These are phyloP conservation scores for Andrena bicolor DNA, from an alignment of 2,888 invertebrate species.

Conservation along the genomic window DNA sequence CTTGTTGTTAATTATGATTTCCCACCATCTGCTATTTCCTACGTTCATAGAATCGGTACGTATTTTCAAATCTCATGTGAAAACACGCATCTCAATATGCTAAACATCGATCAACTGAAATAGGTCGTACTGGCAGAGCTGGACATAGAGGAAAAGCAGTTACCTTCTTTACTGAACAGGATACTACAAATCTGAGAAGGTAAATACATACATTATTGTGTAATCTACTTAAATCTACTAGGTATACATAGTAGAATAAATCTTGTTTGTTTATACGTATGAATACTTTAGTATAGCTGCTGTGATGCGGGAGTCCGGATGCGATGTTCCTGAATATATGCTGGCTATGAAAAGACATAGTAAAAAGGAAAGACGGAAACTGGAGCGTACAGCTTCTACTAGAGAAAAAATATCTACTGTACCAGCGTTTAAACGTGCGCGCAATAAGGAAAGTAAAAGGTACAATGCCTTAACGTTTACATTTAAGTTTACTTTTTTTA, in stretches of 20 bases:
- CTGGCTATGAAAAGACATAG: conserved; percentile 90
- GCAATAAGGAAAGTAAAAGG: conserved; percentile 16
- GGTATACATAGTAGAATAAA: not conserved
- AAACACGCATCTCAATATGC: not conserved
- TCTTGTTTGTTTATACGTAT: conserved; percentile 29
- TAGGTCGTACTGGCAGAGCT: conserved; percentile 96
- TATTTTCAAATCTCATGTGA: conserved; percentile 9
- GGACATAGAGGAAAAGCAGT: conserved; percentile 95
- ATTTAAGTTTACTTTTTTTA: not conserved
- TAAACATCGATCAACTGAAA: conserved; percentile 47
- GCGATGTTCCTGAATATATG: conserved; percentile 97
- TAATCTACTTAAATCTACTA: not conserved
- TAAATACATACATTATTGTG: conserved; percentile 79
- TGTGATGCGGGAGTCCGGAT: conserved; percentile 96
- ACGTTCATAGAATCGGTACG: conserved; percentile 93
- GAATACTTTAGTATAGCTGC: conserved; percentile 91
- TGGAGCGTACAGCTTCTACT: conserved; percentile 88
- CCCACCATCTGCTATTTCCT: conserved; percentile 95
- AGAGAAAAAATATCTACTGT: conserved; percentile 85
- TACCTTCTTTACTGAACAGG: conserved; percentile 97
- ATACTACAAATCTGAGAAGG: conserved; percentile 94
- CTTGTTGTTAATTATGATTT: conserved; percentile 99
- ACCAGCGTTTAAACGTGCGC: conserved; percentile 48
- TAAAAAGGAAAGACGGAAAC: conserved; percentile 86
- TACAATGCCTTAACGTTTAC: not conserved